Evolutionary conservation across 2,113 vertebrate genomes (phyloP), one percentile per base, ranked within the genome.

Genomic region (Hymenochirus boettgeri): DNA sequence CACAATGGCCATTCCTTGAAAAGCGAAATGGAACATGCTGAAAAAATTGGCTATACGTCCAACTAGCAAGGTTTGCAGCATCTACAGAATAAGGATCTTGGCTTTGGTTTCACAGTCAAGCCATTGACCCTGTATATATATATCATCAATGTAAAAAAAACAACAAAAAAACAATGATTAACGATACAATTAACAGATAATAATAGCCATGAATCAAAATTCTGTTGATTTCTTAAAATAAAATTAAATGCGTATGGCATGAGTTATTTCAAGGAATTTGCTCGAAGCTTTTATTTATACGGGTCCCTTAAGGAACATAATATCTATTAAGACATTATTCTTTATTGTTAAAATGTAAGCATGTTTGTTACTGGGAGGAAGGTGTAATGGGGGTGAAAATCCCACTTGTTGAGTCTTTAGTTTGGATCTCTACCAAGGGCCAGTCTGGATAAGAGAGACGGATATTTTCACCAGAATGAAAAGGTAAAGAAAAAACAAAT

Each of bases 191-290:
- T 57, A 35, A 11, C 18, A 22, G 8, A 19, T 13, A 57, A 21
- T 57, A 35, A 57, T 22, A 57, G 54, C 31, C 27, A 57, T 57
- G 54, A 35, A 57, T 57, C 54, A 57, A 33, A 57, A 35, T 22
- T 57, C 54, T 22, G n/a, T 13, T n/a, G 31, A 10, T 24, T 35
- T 29, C 8, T 18, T 29, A 18, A n/a, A 29, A 35, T 35, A 57
- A 12, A 24, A 18, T 57, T 19, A 57, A 57, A 57, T 57, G 37
- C 37, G 33, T 57, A 57, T 5, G 22, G 54, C 18, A 57, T 57
- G 27, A 35, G 33, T 57, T 57, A 57, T 57, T 57, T 57, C 29
- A n/a, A 7, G 3, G 29, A 33, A 21, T n/a, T 57, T 5, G 29
- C 18, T 35, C 54, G 12, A 3, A 21, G 29, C 54, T 33, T 35